Conservation (phyloP, 2,888 invertebrate species). For the Coleophora deauratella region DNA sequence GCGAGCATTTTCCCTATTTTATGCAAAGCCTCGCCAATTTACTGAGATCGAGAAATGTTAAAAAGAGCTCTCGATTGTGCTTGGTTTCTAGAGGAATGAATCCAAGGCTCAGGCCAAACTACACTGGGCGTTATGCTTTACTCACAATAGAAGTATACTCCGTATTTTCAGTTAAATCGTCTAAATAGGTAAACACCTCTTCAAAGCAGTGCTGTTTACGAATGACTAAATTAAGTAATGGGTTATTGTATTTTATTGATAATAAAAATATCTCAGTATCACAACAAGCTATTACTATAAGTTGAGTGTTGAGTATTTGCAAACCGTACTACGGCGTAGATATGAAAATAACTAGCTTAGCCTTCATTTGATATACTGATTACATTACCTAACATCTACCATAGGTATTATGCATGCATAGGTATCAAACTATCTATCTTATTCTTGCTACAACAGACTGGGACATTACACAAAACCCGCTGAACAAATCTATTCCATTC, state of each 20-base stretch:
- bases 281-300: no score
- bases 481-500: not conserved
- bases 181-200: conserved; percentile 25
- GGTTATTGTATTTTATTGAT: no score
- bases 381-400: no score
- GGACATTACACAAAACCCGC: not conserved
- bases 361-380: no score
- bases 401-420: no score
- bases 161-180: conserved; percentile 42
- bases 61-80: conserved; percentile 5
- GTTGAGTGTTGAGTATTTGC: no score
- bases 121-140: conserved; percentile 23
- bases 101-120: conserved; percentile 15
- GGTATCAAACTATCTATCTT: no score
- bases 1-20: conserved; percentile 41
- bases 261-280: no score
- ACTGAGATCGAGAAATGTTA: conserved; percentile 17
- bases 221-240: conserved; percentile 6
- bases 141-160: conserved; percentile 38
- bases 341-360: no score
- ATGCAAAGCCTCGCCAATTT: conserved; percentile 27
- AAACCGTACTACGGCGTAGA: no score
- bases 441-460: no score
- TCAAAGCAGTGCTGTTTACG: no score
- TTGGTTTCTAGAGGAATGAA: conserved; percentile 4